These are phyloP conservation scores for Lycocorax pyrrhopterus DNA, from an alignment of 2,113 vertebrate species.

Conservation along the genomic window DNA sequence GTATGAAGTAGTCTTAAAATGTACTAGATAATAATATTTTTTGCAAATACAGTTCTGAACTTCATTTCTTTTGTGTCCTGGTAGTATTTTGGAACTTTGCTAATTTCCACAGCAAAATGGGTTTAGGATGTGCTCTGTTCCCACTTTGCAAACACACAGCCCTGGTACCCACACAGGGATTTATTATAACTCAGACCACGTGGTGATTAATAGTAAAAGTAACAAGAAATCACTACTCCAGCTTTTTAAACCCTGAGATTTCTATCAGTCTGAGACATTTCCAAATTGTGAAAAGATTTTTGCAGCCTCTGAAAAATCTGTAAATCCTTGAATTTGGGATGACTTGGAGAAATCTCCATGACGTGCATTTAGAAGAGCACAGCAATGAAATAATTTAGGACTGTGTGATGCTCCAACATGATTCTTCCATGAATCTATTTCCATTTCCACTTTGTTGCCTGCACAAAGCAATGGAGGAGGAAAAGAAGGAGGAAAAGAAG, in stretches of 20 bases:
- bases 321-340: background rate
- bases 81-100: background rate
- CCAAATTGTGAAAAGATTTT: background rate
- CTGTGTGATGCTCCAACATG: background rate
- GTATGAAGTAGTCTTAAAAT: background rate
- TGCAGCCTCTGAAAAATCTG: background rate
- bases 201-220: background rate
- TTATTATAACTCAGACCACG: background rate
- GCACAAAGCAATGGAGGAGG: background rate
- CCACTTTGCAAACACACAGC: background rate
- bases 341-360: background rate
- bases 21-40: background rate
- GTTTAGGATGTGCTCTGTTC: background rate
- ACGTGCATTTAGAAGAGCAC: background rate
- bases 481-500: background rate
- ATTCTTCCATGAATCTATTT: background rate
- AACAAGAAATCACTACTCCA: background rate
- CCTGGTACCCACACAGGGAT: background rate
- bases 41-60: background rate
- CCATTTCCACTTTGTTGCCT: background rate
- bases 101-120: background rate
- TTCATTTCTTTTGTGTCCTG: background rate
- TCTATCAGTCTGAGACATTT: background rate
- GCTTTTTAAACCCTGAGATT: background rate
- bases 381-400: background rate